Percentiles rank a stretch among this genome's conserved stretches.
These are phyloP conservation scores for Pimephales promelas DNA, from an alignment of 2,113 vertebrate genomes.

Conservation along the genomic window DNA sequence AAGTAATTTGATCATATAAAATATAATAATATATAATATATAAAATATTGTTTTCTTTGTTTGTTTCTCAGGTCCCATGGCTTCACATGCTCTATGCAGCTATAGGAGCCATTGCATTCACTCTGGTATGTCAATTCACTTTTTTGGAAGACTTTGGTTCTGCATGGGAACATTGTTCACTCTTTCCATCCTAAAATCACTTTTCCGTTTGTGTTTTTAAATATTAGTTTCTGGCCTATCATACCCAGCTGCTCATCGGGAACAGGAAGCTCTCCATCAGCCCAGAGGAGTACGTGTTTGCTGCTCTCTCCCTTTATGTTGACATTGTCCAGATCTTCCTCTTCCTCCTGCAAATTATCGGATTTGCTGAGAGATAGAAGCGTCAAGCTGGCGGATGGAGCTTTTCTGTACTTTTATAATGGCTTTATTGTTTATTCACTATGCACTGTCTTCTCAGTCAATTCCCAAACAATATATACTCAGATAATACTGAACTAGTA, in stretches of 20 bases:
- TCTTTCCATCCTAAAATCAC: neutral
- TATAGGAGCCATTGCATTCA: constrained; percentile 88
- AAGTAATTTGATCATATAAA: neutral
- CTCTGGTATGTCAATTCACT: constrained; percentile 78
- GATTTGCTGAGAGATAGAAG: constrained; percentile 66
- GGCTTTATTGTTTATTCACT: neutral
- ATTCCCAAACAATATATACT: neutral
- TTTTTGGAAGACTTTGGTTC: neutral
- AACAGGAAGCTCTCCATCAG: constrained; percentile 91
- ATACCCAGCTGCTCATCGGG: constrained; percentile 93
- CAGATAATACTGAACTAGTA: neutral
- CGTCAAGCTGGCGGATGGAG: neutral
- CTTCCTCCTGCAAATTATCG: constrained; percentile 89
- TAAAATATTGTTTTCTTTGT: neutral
- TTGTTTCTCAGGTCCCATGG: constrained; percentile 81
- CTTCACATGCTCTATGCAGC: constrained; percentile 96
- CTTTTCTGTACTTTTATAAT: neutral
- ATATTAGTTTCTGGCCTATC: constrained; percentile 92
- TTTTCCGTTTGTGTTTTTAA: neutral
- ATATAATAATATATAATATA: no score
- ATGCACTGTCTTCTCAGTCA: neutral
- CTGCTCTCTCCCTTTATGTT: constrained; percentile 89
- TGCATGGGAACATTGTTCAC: neutral
- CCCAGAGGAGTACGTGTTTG: constrained; percentile 91
- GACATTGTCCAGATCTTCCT: constrained; percentile 95